Evolutionary conservation across 2,888 invertebrate genomes (phyloP), one percentile per base, ranked within the genome.

Genomic region (Pammene aurita): DNA sequence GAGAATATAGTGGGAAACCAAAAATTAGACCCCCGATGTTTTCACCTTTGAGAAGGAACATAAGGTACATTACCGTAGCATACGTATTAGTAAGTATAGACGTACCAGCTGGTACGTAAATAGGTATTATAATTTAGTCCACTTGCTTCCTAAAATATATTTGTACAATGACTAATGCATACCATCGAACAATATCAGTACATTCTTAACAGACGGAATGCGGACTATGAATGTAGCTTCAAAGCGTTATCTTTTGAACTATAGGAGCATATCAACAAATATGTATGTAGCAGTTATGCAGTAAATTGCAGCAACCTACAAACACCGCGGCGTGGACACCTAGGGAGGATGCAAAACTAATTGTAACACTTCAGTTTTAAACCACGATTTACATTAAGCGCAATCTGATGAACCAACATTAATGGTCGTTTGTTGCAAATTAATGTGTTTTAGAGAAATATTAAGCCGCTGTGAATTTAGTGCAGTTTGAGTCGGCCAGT

Each of bases 331-430:
- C 35, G 41, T 56, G 42, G 56, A 34, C 46, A 38, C 13, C 48
- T 63, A 54, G 38, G 26, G 26, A 26, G 26, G 26, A 26, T 26
- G 38, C 18, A 44, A 62, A 69, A 65, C 54, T 69, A 69, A 69
- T 65, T 69, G 64, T 69, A n/a, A n/a, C 60, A 60, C 69, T 65
- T 58, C 41, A 65, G 55, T 65, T 69, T 69, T 58, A 64, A 52
- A 64, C 60, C 54, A 65, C 46, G 64, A 42, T 38, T 41, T 54
- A 65, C 69, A 69, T 69, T 65, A 65, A 69, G 55, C 69, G 54
- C 54, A 57, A 64, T 58, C 57, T 58, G 65, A 60, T 69, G 48
- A 65, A 60, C 57, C 44, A 57, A 58, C 52, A 64, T 69, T 69
- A 69, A 64, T 54, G 52, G 52, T 41, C 68, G 52, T 64, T 52